These are phyloP conservation scores for Chauna torquata DNA, from an alignment of 2,113 vertebrate genomes.

Conservation along the genomic window DNA sequence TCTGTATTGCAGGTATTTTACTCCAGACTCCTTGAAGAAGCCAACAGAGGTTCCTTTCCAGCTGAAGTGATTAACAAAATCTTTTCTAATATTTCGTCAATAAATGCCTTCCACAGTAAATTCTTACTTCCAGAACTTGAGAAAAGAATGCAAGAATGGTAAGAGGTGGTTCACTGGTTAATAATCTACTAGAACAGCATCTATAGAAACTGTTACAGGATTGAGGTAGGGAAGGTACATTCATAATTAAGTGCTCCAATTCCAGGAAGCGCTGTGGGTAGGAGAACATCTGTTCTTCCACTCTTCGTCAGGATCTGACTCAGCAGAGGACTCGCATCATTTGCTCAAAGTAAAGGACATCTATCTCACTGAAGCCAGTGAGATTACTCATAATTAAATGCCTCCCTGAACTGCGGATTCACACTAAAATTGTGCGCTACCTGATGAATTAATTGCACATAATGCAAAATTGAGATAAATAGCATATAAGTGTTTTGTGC, in stretches of 20 bases:
- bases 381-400: neutral
- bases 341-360: neutral
- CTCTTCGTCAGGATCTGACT: slow-evolving; percentile 16
- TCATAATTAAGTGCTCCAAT: neutral
- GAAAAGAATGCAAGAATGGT: slow-evolving; percentile 98
- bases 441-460: neutral
- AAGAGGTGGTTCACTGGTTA: slow-evolving; percentile 58
- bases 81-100: slow-evolving; percentile 97
- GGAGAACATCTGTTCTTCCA: neutral
- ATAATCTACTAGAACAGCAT: neutral
- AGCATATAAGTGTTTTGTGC: neutral
- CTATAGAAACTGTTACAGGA: neutral
- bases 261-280: neutral
- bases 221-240: neutral
- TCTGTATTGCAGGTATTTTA: slow-evolving; percentile 87
- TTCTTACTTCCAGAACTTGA: slow-evolving; percentile 96
- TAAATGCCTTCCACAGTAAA: slow-evolving; percentile 92
- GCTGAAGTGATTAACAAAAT: slow-evolving; percentile 95
- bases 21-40: slow-evolving; percentile 90
- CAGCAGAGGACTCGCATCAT: neutral
- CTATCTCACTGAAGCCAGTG: neutral
- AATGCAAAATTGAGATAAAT: neutral
- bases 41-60: slow-evolving; percentile 91
- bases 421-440: neutral
- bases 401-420: neutral